A percentile compares a stretch with the other conserved stretches of the same genome.
Conservation (phyloP, 2,797 vertebrate species). For the Coranthus polyacanthus region DNA sequence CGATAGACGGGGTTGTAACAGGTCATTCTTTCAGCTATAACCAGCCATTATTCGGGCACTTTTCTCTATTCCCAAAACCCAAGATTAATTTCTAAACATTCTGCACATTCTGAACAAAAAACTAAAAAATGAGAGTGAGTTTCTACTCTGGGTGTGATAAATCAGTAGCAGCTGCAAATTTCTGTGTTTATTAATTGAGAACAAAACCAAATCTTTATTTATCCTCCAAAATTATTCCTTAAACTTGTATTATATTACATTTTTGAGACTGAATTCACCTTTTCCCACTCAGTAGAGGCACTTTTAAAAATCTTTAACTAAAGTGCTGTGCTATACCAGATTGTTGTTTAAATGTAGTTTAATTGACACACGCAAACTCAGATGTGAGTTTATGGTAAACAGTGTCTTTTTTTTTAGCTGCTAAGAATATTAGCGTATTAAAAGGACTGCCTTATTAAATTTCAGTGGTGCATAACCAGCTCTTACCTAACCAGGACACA, state of each 20-base stretch:
- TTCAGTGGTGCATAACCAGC: neutral
- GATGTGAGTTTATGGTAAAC: too few relatives aligned
- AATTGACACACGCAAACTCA: too few relatives aligned
- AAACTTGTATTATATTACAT: too few relatives aligned
- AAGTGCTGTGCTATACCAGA: slow-evolving; percentile 7
- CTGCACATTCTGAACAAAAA: neutral
- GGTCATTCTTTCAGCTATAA: slow-evolving; percentile 23
- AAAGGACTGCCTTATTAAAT: too few relatives aligned
- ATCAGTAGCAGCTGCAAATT: too few relatives aligned
- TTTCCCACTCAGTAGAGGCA: neutral
- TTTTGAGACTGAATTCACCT: neutral
- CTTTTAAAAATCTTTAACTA: slow-evolving; percentile 6
- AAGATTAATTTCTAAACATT: slow-evolving; percentile 6
- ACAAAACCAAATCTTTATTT: slow-evolving; percentile 7
- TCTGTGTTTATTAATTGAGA: too few relatives aligned
- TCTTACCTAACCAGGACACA: slow-evolving; percentile 15
- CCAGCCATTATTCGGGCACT: neutral
- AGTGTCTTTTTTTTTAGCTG: too few relatives aligned
- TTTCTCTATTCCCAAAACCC: neutral
- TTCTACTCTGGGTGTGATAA: neutral
- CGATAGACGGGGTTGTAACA: slow-evolving; percentile 81
- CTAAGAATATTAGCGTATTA: too few relatives aligned
- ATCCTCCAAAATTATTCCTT: neutral
- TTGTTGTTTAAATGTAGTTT: too few relatives aligned
- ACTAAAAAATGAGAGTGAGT: neutral